Base-by-base conservation (phyloP, 1,140 invertebrate species). In the Tetragonula clypearis region DNA sequence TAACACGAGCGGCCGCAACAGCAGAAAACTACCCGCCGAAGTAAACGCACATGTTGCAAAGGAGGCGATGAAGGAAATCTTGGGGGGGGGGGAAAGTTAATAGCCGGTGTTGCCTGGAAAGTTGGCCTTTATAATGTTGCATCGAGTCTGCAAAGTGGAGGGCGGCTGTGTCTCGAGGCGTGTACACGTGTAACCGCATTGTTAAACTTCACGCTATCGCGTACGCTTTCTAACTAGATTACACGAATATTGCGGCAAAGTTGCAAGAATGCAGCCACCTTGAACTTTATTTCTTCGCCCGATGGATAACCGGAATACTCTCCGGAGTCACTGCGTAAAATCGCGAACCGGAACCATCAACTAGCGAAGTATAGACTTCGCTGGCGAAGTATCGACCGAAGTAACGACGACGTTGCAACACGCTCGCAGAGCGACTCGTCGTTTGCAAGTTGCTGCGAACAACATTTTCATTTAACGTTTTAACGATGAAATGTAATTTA, bases 131-230 rank as follows among this genome's bases (percentile, higher is more conserved):
- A 72, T 49, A 73, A 77, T 26, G 74, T 77, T 69, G 80, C 79
- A 14, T 19, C 58, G 68, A 58, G 80, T 30, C 65, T 78, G 41
- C 73, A 83, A 82, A 86, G 80, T 73, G 80, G 30, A 83, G 58
- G 79, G 66, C 75, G 77, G 41, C 41, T 8, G 41, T 8, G 62
- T 82, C 76, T 69, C 73, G 41, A 49, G 53, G 79, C 30, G 30
- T 30, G 30, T 30, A 60, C 79, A 83, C 68, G 58, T 72, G 68
- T 79, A 88, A 89, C 88, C 86, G 80, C 86, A 77, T 89, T 77
- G 81, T 89, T 84, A 89, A 89, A 89, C 77, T 89, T 89, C 65
- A 65, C 35, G 73, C 68, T 79, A 65, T 75, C 74, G 58, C 62
- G 62, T 69, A 72, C 73, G 66, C 65, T 30, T 68, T 69, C 58